phyloP scores from a whole-genome alignment of 2,888 invertebrate genomes.

The Conops quadrifasciatus region DNA sequence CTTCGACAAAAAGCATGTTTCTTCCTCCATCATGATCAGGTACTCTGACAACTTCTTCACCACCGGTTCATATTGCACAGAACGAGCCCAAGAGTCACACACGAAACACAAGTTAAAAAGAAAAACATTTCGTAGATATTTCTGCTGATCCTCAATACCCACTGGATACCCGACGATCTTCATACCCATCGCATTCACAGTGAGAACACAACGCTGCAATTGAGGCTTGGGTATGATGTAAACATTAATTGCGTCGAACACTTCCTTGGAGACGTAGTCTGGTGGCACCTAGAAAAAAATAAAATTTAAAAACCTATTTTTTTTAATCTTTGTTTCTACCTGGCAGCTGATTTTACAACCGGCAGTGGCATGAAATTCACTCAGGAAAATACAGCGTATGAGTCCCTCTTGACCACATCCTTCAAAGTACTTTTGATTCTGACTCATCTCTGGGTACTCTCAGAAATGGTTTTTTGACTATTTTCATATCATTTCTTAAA shows the following conservation, averaged over 20 bases:
- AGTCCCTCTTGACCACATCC: conserved; percentile 77
- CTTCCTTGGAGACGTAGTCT: conserved; percentile 89
- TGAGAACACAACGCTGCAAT: conserved; percentile 87
- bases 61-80: conserved; percentile 92
- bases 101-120: conserved; percentile 96
- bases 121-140: conserved; percentile 92
- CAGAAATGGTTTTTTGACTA: background rate
- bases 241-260: conserved; percentile 91
- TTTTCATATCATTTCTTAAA: background rate
- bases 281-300: conserved; percentile 74
- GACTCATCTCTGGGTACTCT: too few relatives aligned
- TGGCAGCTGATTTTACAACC: conserved; percentile 88
- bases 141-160: conserved; percentile 84
- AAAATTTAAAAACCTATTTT: background rate
- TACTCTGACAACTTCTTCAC: conserved; percentile 94
- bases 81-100: conserved; percentile 87
- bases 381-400: conserved; percentile 83
- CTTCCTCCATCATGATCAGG: conserved; percentile 86
- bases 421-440: conserved; percentile 58
- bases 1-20: conserved; percentile 83
- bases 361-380: conserved; percentile 78
- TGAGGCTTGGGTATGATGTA: conserved; percentile 96
- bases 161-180: conserved; percentile 95
- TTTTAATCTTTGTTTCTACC: conserved; percentile 65
- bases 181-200: conserved; percentile 80